Base-by-base conservation (phyloP, 2,113 vertebrate species). In the Collichthys lucidus region DNA sequence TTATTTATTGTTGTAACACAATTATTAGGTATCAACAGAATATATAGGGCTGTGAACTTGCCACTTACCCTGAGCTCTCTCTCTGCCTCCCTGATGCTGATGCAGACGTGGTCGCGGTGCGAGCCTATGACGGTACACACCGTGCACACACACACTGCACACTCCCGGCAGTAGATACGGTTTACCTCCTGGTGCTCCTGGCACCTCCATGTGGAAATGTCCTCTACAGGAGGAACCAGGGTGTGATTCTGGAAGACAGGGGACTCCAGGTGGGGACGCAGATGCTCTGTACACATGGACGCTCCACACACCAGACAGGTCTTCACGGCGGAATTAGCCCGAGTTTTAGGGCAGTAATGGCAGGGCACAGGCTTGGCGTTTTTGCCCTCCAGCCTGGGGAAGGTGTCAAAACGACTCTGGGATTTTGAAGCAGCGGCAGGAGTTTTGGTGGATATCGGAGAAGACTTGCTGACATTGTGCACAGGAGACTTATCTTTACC, bases 291-390 rank as follows among this genome's bases (percentile, higher is more conserved):
- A 57, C 96, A 96, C 94, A 96, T 95, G 57, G 96, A 96, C 10
- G 94, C 96, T 10, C 95, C 95, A 2, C 96, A 96, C 72, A 95
- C 92, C 67, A 96, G 92, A 53, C 96, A 96, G 53, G 96, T 96
- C 86, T 95, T 96, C 24, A 96, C 92, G 1, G 96, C 96, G 0
- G 66, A 26, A 76, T 90, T 90, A 70, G n/a, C 84, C 0, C 68
- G 65, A 0, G 53, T 44, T 70, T 89, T 85, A 20, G 91, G 91
- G 85, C 95, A 96, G 61, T 95, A 96, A 77, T 95, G 91, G 86
- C 96, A 96, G 2, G 66, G 67, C 26, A 96, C 86, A 0, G 87
- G 68, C 40, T 47, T 8, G 40, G 16, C 2, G 9, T 40, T 40
- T 64, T 35, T 79, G n/a, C 20, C 59, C 59, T 81, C 74, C 2